Conservation (phyloP, 2,797 vertebrate species). For the Urophycis tenuis region DNA sequence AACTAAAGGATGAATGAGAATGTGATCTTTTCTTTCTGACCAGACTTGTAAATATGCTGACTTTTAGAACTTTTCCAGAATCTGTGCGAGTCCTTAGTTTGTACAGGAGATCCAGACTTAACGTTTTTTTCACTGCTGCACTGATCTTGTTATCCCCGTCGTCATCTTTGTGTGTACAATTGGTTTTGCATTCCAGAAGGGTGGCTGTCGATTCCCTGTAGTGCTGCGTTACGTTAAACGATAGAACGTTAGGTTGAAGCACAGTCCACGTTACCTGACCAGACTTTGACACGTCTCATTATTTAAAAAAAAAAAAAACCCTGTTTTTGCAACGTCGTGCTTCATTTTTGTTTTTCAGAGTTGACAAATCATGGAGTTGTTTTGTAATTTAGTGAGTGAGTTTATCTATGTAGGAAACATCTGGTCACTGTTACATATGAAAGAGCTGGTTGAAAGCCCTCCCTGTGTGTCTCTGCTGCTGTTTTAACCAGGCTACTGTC, state of each 20-base stretch:
- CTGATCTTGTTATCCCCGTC: conserved; percentile 16
- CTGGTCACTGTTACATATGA: not conserved
- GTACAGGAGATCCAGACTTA: conserved; percentile 9
- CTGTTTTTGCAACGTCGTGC: not conserved
- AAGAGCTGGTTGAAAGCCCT: not conserved
- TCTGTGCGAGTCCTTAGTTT: conserved; percentile 5
- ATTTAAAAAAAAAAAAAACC: not conserved
- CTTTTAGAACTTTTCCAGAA: conserved; percentile 13
- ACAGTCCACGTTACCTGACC: conserved; percentile 22
- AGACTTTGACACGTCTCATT: conserved; percentile 13
- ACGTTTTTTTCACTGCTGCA: conserved; percentile 19
- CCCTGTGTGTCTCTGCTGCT: not conserved
- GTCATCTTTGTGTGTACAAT: not conserved
- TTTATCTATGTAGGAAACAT: not conserved
- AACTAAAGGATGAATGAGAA: not conserved
- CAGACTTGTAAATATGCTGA: not conserved
- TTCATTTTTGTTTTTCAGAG: not conserved
- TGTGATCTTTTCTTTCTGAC: not conserved
- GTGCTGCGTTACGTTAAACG: not conserved
- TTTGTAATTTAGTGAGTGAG: not conserved
- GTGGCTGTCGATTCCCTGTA: not conserved
- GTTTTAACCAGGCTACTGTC: conserved; percentile 13
- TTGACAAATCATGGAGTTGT: not conserved
- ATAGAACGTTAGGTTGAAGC: not conserved
- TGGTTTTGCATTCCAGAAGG: not conserved